phyloP scores from a whole-genome alignment of 2,113 vertebrate genomes.

The Geococcyx californianus region DNA sequence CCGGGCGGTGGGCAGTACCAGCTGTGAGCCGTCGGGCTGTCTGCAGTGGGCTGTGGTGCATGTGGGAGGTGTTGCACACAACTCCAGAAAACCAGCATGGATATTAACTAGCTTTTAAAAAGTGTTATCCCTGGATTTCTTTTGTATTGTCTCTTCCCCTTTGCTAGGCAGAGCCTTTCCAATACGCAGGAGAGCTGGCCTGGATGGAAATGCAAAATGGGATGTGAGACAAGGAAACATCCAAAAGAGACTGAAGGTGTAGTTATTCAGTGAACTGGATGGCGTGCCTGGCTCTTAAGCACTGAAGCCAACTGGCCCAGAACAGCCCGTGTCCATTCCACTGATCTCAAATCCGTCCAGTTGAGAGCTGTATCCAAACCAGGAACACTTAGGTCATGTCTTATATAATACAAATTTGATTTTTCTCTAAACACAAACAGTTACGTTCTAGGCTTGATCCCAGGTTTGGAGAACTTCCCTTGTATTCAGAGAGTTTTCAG shows the following conservation, averaged over 20 bases:
- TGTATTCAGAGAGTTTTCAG: background rate
- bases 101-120: background rate
- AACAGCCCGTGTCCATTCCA: background rate
- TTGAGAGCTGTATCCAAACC: background rate
- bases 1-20: rapidly evolving
- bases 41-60: background rate
- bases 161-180: background rate
- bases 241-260: background rate
- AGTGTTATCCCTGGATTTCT: background rate
- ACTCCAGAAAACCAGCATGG: background rate
- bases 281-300: background rate
- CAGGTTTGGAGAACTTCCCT: background rate
- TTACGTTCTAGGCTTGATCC: background rate
- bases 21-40: background rate
- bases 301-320: background rate
- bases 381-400: background rate
- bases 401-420: background rate
- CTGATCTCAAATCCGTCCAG: background rate
- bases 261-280: background rate
- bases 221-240: background rate
- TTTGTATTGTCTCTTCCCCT: background rate
- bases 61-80: background rate
- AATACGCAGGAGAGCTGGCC: background rate
- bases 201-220: background rate
- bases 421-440: background rate